Base-by-base conservation (phyloP, 1,140 invertebrate genomes). In the Radopholus similis region DNA sequence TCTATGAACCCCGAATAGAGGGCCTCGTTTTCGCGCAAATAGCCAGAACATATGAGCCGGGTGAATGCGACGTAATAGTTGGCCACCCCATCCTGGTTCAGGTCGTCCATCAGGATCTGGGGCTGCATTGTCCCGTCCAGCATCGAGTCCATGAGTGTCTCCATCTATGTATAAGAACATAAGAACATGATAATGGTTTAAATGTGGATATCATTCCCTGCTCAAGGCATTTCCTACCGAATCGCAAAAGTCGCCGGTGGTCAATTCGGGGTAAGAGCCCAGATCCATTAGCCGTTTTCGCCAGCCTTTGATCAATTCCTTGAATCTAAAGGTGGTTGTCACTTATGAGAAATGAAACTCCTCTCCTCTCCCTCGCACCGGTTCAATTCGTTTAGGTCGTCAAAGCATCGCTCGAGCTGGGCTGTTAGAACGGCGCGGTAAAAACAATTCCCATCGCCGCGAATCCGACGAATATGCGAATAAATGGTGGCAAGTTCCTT, bases 171-270 rank as follows among this genome's bases (percentile, higher is more conserved):
- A 26, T n/a, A 56, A 18, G 40, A 15, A 26, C 32, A 13, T 3
- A 3, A 15, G n/a, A 67, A 21, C 26, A 34, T 15, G 30, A 51
- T 6, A 70, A 51, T 13, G 42, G 11, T 11, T 55, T 6, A 65
- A 30, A 67, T 2, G n/a, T 32, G 62, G 15, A 4, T n/a, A 8
- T 26, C 64, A 18, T 15, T 35, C 18, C 28, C 42, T 8, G 42
- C 3, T 32, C 2, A 2, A 18, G 30, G n/a, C 23, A 55, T 34
- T 68, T 30, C 42, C 30, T 69, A 77, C 75, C 21, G 75, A 56
- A 57, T 77, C 74, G 42, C 75, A 77, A 58, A 77, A 77, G 32
- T 77, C 75, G 5, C 60, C 75, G 51, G 75, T 77, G n/a, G 75
- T 77, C 2, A 77, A 42, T 28, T 78, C 75, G 32, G 75, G 76